Conservation (phyloP, 2,113 vertebrate genomes). For the Hippolais icterina region DNA sequence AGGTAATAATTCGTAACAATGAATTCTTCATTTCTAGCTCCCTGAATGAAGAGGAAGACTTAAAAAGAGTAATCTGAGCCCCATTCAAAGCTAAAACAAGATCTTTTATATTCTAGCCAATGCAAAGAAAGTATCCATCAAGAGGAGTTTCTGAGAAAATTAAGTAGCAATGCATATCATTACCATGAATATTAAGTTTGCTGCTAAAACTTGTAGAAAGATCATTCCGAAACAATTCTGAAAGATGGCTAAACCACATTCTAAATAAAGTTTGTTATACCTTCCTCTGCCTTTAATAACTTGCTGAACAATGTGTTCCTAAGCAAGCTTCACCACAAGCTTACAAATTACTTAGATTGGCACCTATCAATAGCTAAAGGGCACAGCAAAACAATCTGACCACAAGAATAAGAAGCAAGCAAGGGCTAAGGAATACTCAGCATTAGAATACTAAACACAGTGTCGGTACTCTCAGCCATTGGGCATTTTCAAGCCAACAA, state of each 20-base stretch:
- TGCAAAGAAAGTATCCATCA: neutral
- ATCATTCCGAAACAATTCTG: neutral
- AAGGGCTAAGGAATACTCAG: neutral
- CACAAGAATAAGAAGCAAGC: neutral
- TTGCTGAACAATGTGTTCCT: neutral
- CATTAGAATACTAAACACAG: neutral
- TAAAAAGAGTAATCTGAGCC: neutral
- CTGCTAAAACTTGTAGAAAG: neutral
- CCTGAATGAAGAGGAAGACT: neutral
- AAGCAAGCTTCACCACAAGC: neutral
- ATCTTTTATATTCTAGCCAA: neutral
- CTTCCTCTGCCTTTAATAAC: neutral
- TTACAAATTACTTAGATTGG: neutral
- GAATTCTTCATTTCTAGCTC: neutral
- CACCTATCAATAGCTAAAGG: neutral
- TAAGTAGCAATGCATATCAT: neutral
- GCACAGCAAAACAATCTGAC: neutral
- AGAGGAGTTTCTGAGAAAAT: neutral
- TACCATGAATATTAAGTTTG: neutral
- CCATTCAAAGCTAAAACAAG: neutral
- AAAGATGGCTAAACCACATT: neutral
- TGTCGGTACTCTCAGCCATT: neutral
- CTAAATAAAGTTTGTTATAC: neutral
- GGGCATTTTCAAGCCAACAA: neutral
- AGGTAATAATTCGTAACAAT: neutral